Evolutionary conservation across 2,888 invertebrate genomes (phyloP), one percentile per base, ranked within the genome.

Genomic region (Camponotus fellah): DNA sequence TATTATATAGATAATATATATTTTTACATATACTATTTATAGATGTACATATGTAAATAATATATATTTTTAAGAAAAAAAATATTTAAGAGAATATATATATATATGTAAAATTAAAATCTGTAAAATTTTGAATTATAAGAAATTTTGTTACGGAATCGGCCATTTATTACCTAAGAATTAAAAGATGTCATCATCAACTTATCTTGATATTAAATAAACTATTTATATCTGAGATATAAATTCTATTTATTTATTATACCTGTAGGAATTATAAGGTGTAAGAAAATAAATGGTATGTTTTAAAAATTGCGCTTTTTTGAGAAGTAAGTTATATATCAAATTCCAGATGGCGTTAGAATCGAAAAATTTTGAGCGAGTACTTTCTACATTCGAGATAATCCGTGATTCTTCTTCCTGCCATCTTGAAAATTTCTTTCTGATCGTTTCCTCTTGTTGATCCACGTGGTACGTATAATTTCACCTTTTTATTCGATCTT

Each of bases 381-480:
- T 17, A 17, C n/a, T n/a, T 40, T 40, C 66, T 76, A 66, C 2
- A 4, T 76, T n/a, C 26, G 2, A 62, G 14, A 64, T 49, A 53
- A 26, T 65, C 10, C 4, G 2, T 34, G 62, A 10, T 74, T 71
- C 79, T 86, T 86, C 60, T 46, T 66, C 64, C 62, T 37, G 81
- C 85, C 88, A 91, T 90, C 66, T 87, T 82, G 80, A 32, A 69
- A 60, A 56, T 77, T 87, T 87, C 87, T 91, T 91, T 90, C 86
- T 77, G 76, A 40, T 86, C 84, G 79, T 82, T 75, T 87, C 71
- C 77, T 76, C 53, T 76, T 74, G 74, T 26, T 84, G 68, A 76
- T 86, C 84, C 92, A 92, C 92, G 92, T 92, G 92, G 90, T 92
- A 17, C 46, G 91, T 83, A 46, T 9, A 69, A 49, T 49, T 81